A percentile compares a stretch with the other conserved stretches of the same genome.
These are phyloP conservation scores for Fistularia commersonii DNA, from an alignment of 2,797 vertebrate species.

Conservation along the genomic window DNA sequence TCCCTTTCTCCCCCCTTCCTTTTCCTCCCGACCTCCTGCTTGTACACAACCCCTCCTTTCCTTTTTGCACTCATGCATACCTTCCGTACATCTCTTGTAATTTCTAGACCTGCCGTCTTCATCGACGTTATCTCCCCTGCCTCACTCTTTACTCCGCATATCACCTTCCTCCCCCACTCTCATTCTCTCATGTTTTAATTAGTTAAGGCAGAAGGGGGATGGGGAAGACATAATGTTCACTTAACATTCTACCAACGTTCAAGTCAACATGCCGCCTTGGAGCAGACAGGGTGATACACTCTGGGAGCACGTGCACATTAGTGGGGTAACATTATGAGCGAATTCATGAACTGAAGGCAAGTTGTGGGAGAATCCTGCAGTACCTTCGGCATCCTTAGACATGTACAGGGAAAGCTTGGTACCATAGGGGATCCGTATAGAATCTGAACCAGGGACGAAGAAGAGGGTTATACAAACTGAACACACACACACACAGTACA, in stretches of 20 bases:
- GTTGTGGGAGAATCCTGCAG: conserved; percentile 61
- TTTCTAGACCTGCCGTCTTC: conserved; percentile 17
- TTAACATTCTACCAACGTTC: conserved; percentile 71
- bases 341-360: conserved; percentile 40
- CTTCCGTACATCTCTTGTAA: conserved; percentile 23
- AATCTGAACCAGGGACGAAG: conserved; percentile 82
- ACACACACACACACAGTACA: conserved; percentile 28
- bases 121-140: conserved; percentile 31
- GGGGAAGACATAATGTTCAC: conserved; percentile 69
- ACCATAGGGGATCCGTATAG: conserved; percentile 85
- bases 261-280: conserved; percentile 69
- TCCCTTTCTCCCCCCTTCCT: conserved; percentile 30
- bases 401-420: conserved; percentile 85
- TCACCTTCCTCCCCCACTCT: conserved; percentile 13
- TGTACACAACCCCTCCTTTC: conserved; percentile 42
- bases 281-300: conserved; percentile 56
- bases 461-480: conserved; percentile 66
- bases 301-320: conserved; percentile 59
- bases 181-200: conserved; percentile 45
- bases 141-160: conserved; percentile 31
- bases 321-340: conserved; percentile 44
- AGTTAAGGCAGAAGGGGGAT: conserved; percentile 41
- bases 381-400: conserved; percentile 85
- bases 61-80: conserved; percentile 27
- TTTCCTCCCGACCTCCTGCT: conserved; percentile 29